phyloP scores from a whole-genome alignment of 2,888 invertebrate species.

The Tipula lateralis region DNA sequence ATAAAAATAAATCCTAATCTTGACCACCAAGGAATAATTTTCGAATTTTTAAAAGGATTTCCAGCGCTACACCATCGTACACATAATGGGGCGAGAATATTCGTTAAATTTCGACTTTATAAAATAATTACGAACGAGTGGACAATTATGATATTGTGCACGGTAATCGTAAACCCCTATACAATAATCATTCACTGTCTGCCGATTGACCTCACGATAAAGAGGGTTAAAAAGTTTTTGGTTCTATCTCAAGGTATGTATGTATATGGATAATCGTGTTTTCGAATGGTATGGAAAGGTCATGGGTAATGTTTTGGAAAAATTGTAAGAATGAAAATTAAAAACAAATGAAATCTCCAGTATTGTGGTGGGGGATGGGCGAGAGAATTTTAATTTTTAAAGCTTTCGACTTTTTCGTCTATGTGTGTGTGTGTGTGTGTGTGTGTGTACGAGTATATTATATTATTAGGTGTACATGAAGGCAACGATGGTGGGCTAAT shows the following conservation, averaged over 20 bases:
- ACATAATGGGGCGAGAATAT: not conserved
- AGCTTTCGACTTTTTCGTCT: not conserved
- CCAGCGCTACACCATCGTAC: no score
- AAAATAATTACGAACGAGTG: not conserved
- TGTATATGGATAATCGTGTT: not conserved
- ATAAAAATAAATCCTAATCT: not conserved
- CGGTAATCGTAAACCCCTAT: not conserved
- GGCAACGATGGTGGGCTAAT: no score
- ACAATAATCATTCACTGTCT: not conserved
- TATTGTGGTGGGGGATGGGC: no score
- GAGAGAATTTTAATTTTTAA: not conserved
- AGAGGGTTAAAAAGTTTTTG: not conserved
- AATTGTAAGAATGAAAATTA: not conserved
- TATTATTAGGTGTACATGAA: no score
- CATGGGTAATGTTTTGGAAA: not conserved
- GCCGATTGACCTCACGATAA: not conserved
- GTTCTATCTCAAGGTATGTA: not conserved
- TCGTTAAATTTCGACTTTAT: not conserved
- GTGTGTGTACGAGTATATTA: not conserved
- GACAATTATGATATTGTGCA: not conserved
- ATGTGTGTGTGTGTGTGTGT: not conserved
- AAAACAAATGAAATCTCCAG: not conserved
- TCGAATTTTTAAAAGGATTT: not conserved
- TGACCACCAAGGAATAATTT: conserved; percentile 9
- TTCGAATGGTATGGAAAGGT: not conserved